Evolutionary conservation across 2,888 invertebrate genomes (phyloP).

Genomic region (Ectropis crepuscularia): DNA sequence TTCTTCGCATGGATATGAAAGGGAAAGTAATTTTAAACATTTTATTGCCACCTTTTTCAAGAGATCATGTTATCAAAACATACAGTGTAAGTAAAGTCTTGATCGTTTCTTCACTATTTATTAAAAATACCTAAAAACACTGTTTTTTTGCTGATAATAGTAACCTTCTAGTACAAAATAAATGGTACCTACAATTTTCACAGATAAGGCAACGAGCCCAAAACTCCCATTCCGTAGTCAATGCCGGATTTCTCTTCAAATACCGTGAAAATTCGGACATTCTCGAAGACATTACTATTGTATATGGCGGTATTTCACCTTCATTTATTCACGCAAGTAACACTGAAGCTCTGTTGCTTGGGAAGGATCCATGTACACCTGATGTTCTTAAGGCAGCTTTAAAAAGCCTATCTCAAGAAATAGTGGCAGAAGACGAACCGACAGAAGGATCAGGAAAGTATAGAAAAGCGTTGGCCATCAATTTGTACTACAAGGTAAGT

Average conservation of each 20-base stretch:
- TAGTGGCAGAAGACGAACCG: conserved; percentile 83
- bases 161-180: too few species aligned
- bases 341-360: conserved; percentile 79
- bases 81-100: conserved; percentile 84
- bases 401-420: conserved; percentile 78
- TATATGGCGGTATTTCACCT: conserved; percentile 78
- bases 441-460: conserved; percentile 86
- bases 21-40: conserved; percentile 87
- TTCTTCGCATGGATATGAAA: conserved; percentile 86
- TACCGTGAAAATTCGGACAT: conserved; percentile 72
- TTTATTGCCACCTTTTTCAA: conserved; percentile 82
- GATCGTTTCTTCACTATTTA: too few species aligned
- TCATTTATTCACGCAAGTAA: conserved; percentile 84
- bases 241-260: conserved; percentile 89
- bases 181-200: conserved; percentile 24
- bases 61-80: conserved; percentile 83
- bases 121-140: too few species aligned
- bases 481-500: conserved; percentile 87
- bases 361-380: conserved; percentile 77
- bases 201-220: conserved; percentile 91
- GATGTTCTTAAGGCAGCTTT: conserved; percentile 81
- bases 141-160: too few species aligned
- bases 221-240: conserved; percentile 91
- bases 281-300: conserved; percentile 67
- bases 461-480: conserved; percentile 85